Base-by-base conservation (phyloP, 2,113 vertebrate genomes). In the Artemisiospiza belli region DNA sequence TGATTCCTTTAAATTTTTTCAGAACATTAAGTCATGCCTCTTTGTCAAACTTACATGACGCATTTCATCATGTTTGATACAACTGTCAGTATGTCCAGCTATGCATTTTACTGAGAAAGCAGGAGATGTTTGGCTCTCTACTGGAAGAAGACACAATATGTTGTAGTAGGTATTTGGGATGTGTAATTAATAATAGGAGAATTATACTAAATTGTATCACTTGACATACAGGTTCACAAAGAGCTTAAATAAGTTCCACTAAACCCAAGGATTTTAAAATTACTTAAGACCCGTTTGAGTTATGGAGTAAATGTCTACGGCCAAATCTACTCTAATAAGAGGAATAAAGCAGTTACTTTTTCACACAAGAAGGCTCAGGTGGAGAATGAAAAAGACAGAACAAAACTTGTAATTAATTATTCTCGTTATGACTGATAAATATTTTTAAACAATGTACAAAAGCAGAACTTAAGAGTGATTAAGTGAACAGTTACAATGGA, bases 31-130 rank as follows among this genome's bases (percentile, higher is more conserved):
- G 87, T 41, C 64, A 37, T 16, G 25, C 47, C 66, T 82, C 93
- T 96, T 94, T 94, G 94, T 96, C 92, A 96, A 96, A 95, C 67
- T 89, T 92, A 73, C 6, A 37, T 66, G 83, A 87, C 72, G 52
- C 94, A 96, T 96, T 94, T 94, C 67, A 83, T 83, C 28, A 94
- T 92, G 43, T 96, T 93, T 95, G 96, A 94, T 21, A 25, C 76
- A 95, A 93, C 46, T 95, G 18, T 54, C 23, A 68, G n/a, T 62
- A 92, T 83, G 79, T 92, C 92, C 94, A 96, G 76, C 77, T 90
- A 87, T 27, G n/a, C 68, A 92, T 94, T 92, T 94, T 87, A 80
- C 72, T 93, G 80, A 83, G 58, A 96, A 95, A 77, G 86, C 78
- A 81, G 16, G 9, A 90, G 63, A 72, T 93, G 77, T 77, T 92